phyloP scores from a whole-genome alignment of 35 echinoderm and acorn worm genomes.

The Apostichopus californicus region DNA sequence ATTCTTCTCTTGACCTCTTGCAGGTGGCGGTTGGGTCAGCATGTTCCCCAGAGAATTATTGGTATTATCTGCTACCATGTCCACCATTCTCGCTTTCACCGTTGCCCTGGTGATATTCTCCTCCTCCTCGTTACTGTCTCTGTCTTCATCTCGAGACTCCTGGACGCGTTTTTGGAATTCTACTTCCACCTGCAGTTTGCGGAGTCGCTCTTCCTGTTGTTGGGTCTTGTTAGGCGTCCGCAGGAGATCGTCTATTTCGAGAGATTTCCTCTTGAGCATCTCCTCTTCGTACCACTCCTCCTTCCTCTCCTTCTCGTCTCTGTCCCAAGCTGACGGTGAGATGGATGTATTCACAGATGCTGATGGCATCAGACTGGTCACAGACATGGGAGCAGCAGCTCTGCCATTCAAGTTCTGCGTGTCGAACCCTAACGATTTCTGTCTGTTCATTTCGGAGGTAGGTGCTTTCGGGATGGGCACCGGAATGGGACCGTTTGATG shows the following conservation, averaged over 20 bases:
- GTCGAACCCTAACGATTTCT: conserved; percentile 3
- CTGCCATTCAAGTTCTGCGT: neutral
- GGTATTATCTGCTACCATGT: conserved; percentile 43
- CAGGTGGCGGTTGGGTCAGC: conserved; percentile 31
- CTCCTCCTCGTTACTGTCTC: conserved; percentile 68
- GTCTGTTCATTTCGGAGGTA: conserved; percentile 12
- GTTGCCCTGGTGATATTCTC: conserved; percentile 1
- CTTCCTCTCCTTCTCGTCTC: conserved; percentile 75
- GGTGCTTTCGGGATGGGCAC: conserved; percentile 69
- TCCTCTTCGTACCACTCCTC: conserved; percentile 70
- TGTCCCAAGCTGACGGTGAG: conserved; percentile 80
- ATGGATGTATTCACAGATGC: neutral
- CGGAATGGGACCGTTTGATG: conserved; percentile 73
- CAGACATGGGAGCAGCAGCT: neutral
- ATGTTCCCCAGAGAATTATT: conserved; percentile 31
- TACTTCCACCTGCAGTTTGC: conserved; percentile 77
- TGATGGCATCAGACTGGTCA: conserved; percentile 35
- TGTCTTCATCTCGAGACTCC: conserved; percentile 61
- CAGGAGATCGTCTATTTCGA: conserved; percentile 75
- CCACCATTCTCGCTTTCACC: conserved; percentile 49
- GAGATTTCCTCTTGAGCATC: conserved; percentile 57
- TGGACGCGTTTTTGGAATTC: conserved; percentile 85
- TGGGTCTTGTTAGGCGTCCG: conserved; percentile 57
- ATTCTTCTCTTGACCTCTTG: conserved; percentile 23
- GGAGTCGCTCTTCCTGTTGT: conserved; percentile 82